A percentile compares a stretch with the other conserved stretches of the same genome.
phyloP scores from a whole-genome alignment of 2,113 vertebrate species.

The Lynx canadensis region DNA sequence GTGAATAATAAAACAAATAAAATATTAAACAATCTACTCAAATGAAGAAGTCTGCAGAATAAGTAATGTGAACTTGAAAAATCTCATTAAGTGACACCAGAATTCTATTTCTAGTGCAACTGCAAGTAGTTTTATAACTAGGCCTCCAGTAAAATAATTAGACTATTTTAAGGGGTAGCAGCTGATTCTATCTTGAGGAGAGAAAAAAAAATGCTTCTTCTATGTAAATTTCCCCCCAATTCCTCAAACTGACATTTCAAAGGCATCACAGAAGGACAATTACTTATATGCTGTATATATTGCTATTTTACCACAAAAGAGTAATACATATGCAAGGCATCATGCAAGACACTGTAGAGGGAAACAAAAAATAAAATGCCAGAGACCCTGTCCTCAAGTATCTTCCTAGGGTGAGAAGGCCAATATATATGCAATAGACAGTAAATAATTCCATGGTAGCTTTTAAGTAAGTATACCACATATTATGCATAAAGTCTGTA shows the following conservation, averaged over 20 bases:
- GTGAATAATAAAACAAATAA: conserved; percentile 83
- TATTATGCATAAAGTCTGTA: not conserved
- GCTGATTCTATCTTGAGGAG: conserved; percentile 64
- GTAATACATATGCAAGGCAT: not conserved
- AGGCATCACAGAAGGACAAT: conserved; percentile 13
- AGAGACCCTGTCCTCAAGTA: not conserved
- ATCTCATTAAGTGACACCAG: conserved; percentile 78
- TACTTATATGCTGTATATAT: conserved; percentile 17
- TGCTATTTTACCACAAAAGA: not conserved
- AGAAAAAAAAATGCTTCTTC: conserved; percentile 25
- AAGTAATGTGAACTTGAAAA: conserved; percentile 79
- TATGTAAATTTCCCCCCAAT: conserved; percentile 39
- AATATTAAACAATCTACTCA: conserved; percentile 80
- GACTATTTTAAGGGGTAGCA: conserved; percentile 76
- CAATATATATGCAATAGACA: not conserved
- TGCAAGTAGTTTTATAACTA: conserved; percentile 74
- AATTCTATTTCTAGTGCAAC: conserved; percentile 79
- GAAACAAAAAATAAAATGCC: conserved; percentile 39
- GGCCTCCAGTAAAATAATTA: conserved; percentile 78
- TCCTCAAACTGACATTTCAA: conserved; percentile 64
- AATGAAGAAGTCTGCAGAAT: conserved; percentile 77
- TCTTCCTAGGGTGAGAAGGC: not conserved
- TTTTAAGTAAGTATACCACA: conserved; percentile 17
- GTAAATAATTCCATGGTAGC: not conserved
- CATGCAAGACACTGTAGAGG: not conserved